Base-by-base conservation (phyloP, 2,888 invertebrate species). In the Meghimatium bilineatum region DNA sequence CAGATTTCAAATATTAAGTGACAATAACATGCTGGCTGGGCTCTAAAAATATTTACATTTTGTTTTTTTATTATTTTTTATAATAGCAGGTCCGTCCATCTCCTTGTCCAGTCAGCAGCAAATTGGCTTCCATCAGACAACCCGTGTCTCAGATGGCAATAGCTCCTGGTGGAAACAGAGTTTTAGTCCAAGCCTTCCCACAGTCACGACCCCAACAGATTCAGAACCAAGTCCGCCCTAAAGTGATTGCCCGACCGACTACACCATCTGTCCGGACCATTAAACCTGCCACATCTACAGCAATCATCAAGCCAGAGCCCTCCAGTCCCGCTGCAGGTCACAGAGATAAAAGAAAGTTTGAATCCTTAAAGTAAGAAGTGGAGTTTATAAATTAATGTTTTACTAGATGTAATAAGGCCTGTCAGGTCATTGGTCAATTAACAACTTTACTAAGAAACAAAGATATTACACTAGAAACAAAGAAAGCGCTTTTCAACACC, bases 301-400 rank as follows among this genome's bases (percentile, higher is more conserved):
- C 85, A 71, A 78, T 80, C 82, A 75, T 60, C 38, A 85, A 85
- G 77, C 17, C 78, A 72, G 84, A 84, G 56, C 81, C 82, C 32
- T n/a, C 80, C 52, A 84, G 80, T 67, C 82, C 71, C 26, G 75
- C 81, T 23, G 44, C 84, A 1, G 69, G 87, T 36, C 90, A 89
- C 78, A 90, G 89, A 75, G 92, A 92, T 77, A 92, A 92, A 84
- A 89, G 91, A 66, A 91, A 91, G 88, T 92, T 89, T 87, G 92
- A 92, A 80, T 88, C 92, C 71, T 88, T 92, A 74, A 92, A 91
- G 92, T 92, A 82, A 89, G 92, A 5, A 52, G 5, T 52, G 1
- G 1, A 63, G n/a, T 44, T n/a, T n/a, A n/a, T n/a, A n/a, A n/a
- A n/a, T n/a, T n/a, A n/a, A n/a, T n/a, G n/a, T n/a, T n/a, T n/a